Base-by-base conservation (phyloP, 1,140 invertebrate species). In the Ceratosolen fusciceps region DNA sequence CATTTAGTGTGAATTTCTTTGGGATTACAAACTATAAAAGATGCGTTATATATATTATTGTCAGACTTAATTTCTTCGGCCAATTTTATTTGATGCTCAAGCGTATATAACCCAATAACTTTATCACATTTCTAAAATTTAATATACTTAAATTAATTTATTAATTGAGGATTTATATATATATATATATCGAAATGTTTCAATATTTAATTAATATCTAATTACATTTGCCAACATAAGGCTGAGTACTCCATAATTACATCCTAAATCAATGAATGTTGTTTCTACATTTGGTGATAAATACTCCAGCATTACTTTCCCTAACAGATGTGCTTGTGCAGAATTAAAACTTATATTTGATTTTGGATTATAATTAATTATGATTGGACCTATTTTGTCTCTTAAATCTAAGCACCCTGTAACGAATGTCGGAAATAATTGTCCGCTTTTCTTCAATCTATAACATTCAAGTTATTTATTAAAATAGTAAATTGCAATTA, bases 321-420 rank as follows among this genome's bases (percentile, higher is more conserved):
- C 75, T 52, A 81, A 62, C n/a, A 58, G n/a, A 34, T 52, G 12
- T n/a, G 71, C 34, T 77, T 81, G 70, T 24, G 68, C 56, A 21
- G 80, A 73, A 74, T 81, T 81, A 47, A 77, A 77, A 24, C 29
- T 31, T 9, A 74, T 58, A 58, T 68, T 77, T 26, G 58, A 74
- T 74, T 81, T 58, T 16, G 74, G 70, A n/a, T 19, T 52, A 65
- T 81, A 81, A 0, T 68, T 47, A 4, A 81, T 49, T 74, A 34
- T 39, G 34, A 81, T 74, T 56, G 74, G 70, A 5, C 80, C 80
- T 74, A 81, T 26, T 81, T 81, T 81, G 56, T 81, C 80, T 74
- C 58, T 74, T 24, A 81, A 74, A 26, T 73, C 56, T 0, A 65
- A 43, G 34, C 21, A 31, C 31, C 79, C 79, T 31, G 24, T 24